Conservation (phyloP, 92 coral and sea anemone species). For the Diadumene lineata region DNA sequence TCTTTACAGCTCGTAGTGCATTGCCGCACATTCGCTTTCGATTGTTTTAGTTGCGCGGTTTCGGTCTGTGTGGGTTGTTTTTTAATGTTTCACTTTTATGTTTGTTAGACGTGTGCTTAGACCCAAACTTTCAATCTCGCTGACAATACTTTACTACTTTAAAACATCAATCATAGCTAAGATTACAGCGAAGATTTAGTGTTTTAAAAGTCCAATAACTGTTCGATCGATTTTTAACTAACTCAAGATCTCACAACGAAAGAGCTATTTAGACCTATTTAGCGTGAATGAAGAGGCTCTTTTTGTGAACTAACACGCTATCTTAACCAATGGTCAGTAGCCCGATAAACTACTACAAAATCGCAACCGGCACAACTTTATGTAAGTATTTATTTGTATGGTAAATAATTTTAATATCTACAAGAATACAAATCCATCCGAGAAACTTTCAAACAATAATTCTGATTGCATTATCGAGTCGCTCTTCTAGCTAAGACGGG, state of each 20-base stretch:
- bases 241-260: background rate
- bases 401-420: no score
- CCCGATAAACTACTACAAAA: no score
- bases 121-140: slow-evolving; percentile 4
- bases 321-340: background rate
- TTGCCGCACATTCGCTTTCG: slow-evolving; percentile 19
- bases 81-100: slow-evolving; percentile 32
- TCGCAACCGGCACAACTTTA: background rate
- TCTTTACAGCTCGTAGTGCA: background rate
- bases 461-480: no score
- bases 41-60: slow-evolving; percentile 13
- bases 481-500: no score
- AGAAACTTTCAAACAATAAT: no score
- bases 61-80: slow-evolving; percentile 10
- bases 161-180: background rate
- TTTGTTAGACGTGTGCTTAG: slow-evolving; percentile 5
- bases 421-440: no score
- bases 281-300: background rate
- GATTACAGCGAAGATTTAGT: background rate
- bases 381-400: no score
- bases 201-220: no score
- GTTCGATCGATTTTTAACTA: background rate
- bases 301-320: background rate
- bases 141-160: background rate
- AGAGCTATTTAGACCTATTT: background rate